These are phyloP conservation scores for Sinonovacula constricta DNA, from an alignment of 1,140 invertebrate species.

Conservation along the genomic window DNA sequence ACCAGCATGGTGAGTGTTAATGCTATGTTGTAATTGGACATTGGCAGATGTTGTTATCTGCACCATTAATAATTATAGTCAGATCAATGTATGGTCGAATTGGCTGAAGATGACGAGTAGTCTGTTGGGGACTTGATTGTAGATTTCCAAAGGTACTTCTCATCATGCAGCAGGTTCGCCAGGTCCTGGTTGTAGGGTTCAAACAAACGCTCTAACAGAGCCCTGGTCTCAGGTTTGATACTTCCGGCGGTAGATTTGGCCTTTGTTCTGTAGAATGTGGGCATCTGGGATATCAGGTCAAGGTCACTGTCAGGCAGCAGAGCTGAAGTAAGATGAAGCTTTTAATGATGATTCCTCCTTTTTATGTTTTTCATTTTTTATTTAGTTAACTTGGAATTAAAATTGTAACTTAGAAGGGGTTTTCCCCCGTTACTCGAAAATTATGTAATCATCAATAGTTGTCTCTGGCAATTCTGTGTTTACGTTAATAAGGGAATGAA, in stretches of 20 bases:
- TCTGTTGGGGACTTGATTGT: no score
- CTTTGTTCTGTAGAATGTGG: slow-evolving; percentile 48
- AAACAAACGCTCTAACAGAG: slow-evolving; percentile 53
- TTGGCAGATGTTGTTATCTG: no score
- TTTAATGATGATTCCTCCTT: background rate
- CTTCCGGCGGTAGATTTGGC: slow-evolving; percentile 46
- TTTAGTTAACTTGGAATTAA: background rate
- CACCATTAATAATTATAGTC: no score
- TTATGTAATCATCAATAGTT: no score
- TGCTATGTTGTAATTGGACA: no score
- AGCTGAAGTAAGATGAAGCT: slow-evolving; percentile 34
- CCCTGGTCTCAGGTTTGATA: slow-evolving; percentile 48
- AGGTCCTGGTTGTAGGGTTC: slow-evolving; percentile 57
- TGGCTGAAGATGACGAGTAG: no score
- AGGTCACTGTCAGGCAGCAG: slow-evolving; percentile 38
- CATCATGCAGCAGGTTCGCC: slow-evolving; percentile 51
- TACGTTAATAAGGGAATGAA: no score
- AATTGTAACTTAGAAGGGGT: background rate
- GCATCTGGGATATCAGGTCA: slow-evolving; percentile 42
- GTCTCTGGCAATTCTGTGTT: no score
- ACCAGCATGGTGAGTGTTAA: no score
- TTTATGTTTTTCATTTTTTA: background rate
- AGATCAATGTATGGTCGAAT: no score
- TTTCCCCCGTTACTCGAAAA: no score
- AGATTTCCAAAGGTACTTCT: slow-evolving; percentile 29